Evolutionary conservation across 1,140 invertebrate species (phyloP).

Genomic region (Drosophila setifemur): DNA sequence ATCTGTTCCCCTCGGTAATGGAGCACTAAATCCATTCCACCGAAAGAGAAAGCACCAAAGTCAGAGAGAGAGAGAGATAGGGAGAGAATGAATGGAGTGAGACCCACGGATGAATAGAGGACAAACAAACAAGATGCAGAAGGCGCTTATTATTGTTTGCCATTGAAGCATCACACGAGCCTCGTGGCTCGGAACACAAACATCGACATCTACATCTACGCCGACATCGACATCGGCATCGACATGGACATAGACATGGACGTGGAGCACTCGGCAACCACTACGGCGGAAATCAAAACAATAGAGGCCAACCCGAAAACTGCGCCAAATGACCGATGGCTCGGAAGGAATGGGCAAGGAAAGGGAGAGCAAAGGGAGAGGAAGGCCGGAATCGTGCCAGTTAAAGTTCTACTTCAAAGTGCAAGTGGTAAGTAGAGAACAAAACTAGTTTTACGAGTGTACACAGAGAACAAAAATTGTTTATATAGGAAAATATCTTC

Average conservation of each 20-base stretch:
- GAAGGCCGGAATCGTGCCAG: conserved; percentile 20
- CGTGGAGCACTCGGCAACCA: conserved; percentile 26
- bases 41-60: background rate
- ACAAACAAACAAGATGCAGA: conserved; percentile 55
- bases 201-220: conserved; percentile 37
- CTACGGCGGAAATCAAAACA: conserved; percentile 66
- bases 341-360: background rate
- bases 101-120: conserved; percentile 31
- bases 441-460: conserved; percentile 9
- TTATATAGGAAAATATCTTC: too few species aligned
- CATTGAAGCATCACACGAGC: conserved; percentile 50
- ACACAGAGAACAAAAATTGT: background rate
- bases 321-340: conserved; percentile 13
- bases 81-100: too few species aligned
- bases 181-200: conserved; percentile 8
- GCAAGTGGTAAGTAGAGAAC: conserved; percentile 4
- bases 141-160: conserved; percentile 70
- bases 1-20: conserved; percentile 49
- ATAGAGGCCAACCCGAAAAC: conserved; percentile 46
- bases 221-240: conserved; percentile 24
- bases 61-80: background rate
- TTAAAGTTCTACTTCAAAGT: conserved; percentile 29
- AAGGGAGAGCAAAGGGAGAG: background rate
- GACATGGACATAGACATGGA: conserved; percentile 21
- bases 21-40: conserved; percentile 47